Base-by-base conservation (phyloP, 23 tunicate genomes). In the Corella eumyota region DNA sequence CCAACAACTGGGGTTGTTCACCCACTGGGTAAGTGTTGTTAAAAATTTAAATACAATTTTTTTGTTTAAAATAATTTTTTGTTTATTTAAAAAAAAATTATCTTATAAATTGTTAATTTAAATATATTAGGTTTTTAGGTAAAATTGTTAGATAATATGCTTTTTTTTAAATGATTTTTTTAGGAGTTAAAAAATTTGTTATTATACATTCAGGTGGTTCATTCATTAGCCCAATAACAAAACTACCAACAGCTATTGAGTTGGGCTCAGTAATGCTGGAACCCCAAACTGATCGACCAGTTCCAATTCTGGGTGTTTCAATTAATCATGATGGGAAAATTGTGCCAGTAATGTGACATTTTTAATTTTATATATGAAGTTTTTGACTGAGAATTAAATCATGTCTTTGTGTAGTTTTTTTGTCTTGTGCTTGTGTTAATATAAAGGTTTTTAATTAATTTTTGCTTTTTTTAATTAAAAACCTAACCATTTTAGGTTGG, bases 121-220 rank as follows among this genome's bases (percentile, higher is more conserved):
- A n/a, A n/a, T n/a, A n/a, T n/a, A n/a, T n/a, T n/a, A n/a, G n/a
- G n/a, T n/a, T n/a, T n/a, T n/a, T n/a, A n/a, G n/a, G n/a, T n/a
- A n/a, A n/a, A n/a, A n/a, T n/a, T n/a, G n/a, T n/a, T n/a, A n/a
- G n/a, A n/a, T 19, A 53, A 7, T 53, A 19, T 19, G 15, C 9
- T 53, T 19, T 23, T 53, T 53, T 13, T 7, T n/a, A 22, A 53
- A 11, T 11, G 22, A 11, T 13, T 53, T 53, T n/a, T 53, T 53
- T 53, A 11, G 59, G 25, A n/a, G n/a, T n/a, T n/a, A n/a, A n/a
- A n/a, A n/a, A n/a, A n/a, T n/a, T n/a, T n/a, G n/a, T n/a, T n/a
- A n/a, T n/a, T n/a, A n/a, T n/a, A n/a, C n/a, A n/a, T n/a, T 22
- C 65, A 88, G 98, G 98, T 62, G 98, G 93, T 6, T 22, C 77